Evolutionary conservation across 1,140 invertebrate species (phyloP).

Genomic region (Drosophila sulfurigaster): DNA sequence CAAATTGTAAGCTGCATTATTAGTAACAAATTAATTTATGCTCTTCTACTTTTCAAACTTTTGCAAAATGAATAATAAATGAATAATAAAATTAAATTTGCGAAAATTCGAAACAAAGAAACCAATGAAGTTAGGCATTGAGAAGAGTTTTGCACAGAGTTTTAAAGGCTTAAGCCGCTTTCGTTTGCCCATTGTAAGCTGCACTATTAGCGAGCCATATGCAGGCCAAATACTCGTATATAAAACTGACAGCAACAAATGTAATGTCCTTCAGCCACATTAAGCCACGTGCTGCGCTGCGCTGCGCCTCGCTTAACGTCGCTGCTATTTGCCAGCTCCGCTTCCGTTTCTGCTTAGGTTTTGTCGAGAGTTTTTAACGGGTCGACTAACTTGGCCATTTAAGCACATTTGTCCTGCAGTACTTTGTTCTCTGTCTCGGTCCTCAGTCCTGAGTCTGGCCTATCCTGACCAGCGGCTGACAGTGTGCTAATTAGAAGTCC

Average conservation of each 20-base stretch:
- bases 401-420: conserved; percentile 80
- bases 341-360: conserved; percentile 73
- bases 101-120: too few relatives aligned
- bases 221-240: conserved; percentile 23
- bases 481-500: conserved; percentile 83
- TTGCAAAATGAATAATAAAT: too few relatives aligned
- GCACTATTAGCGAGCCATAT: conserved; percentile 3
- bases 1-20: too few relatives aligned
- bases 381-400: conserved; percentile 76
- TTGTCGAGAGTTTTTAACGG: conserved; percentile 74
- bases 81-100: too few relatives aligned
- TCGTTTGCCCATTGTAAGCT: conserved; percentile 20
- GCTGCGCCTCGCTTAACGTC: background rate
- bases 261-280: conserved; percentile 44
- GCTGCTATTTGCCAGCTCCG: conserved; percentile 68
- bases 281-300: conserved; percentile 12
- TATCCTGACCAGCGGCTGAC: conserved; percentile 65
- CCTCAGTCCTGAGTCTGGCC: conserved; percentile 12
- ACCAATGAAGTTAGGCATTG: too few relatives aligned
- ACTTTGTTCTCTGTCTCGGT: conserved; percentile 42
- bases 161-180: background rate
- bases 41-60: too few relatives aligned
- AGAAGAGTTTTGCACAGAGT: background rate
- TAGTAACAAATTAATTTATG: too few relatives aligned
- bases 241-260: conserved; percentile 26